Evolutionary conservation across 1,140 invertebrate genomes (phyloP), one percentile per base, ranked within the genome.

Genomic region (Hycleus phaleratus): DNA sequence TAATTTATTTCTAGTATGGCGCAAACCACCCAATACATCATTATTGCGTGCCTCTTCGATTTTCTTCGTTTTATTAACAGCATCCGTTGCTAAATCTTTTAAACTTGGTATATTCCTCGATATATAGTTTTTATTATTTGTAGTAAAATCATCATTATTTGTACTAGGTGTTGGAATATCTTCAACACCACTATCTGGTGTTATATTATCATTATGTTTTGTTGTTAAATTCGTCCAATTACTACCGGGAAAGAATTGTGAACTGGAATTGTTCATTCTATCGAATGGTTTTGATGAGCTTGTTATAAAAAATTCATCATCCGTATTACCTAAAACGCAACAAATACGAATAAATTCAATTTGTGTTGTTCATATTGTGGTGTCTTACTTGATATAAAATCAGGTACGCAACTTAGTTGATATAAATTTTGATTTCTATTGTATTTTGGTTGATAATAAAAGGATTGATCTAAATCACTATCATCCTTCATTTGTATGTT

Each of bases 231-330:
- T 61, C 2, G 46, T 59, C 63, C 63, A 65, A 26, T 63, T 61
- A 42, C 69, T 67, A 8, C 84, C 84, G 38, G 86, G 85, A 73
- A 87, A 87, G 72, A 87, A 87, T 72, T 87, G 84, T 69, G 85
- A 86, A 32, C 78, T 78, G 39, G 81, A 47, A 40, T 47, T 74
- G 44, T 77, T 76, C 49, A 84, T 79, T 26, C 74, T 74, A 67
- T 86, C 82, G 71, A 87, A 87, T 1, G 85, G 85, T 51, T 82
- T 78, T 61, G 81, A 80, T 12, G 85, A 85, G 60, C 84, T 84
- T 55, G 82, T 85, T 52, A 87, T 83, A 71, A 82, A 86, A 71
- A 86, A 86, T 62, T 86, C 84, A 58, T 85, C 82, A 24, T 51
- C 46, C 45, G 56, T 9, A 18, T 55, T 38, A 26, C 24, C 51